Percentiles rank a stretch among this genome's conserved stretches.
These are phyloP conservation scores for Sorex araneus DNA, from an alignment of 2,113 vertebrate species.

Conservation along the genomic window DNA sequence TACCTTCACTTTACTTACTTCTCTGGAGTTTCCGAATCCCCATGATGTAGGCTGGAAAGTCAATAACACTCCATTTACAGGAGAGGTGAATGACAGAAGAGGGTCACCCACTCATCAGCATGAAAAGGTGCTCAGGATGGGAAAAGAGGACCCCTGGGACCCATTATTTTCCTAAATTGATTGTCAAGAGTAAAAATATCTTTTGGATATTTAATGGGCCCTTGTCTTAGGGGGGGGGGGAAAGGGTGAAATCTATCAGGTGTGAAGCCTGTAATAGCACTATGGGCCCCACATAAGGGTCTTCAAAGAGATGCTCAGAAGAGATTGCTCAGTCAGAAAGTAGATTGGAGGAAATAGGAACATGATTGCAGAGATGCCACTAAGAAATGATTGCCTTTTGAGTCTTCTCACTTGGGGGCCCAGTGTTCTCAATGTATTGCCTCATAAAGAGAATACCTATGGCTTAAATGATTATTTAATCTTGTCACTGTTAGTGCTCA, in stretches of 20 bases:
- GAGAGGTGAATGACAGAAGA: background rate
- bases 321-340: background rate
- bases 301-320: background rate
- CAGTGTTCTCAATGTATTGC: background rate
- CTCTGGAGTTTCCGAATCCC: background rate
- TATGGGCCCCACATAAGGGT: background rate
- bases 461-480: background rate
- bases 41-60: background rate
- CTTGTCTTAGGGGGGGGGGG: slow-evolving; percentile 16
- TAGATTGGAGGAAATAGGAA: background rate
- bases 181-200: background rate
- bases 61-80: background rate
- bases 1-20: background rate
- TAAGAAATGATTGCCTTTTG: background rate
- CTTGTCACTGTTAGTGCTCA: background rate
- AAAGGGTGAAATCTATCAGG: background rate
- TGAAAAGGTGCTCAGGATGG: background rate
- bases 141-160: background rate
- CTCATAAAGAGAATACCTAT: background rate
- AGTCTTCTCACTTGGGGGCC: background rate
- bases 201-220: background rate
- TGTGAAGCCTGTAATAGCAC: background rate
- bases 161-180: background rate
- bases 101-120: background rate
- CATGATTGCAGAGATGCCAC: background rate